A percentile compares a stretch with the other conserved stretches of the same genome.
phyloP scores from a whole-genome alignment of 2,113 vertebrate species.

The Dasypus novemcinctus region DNA sequence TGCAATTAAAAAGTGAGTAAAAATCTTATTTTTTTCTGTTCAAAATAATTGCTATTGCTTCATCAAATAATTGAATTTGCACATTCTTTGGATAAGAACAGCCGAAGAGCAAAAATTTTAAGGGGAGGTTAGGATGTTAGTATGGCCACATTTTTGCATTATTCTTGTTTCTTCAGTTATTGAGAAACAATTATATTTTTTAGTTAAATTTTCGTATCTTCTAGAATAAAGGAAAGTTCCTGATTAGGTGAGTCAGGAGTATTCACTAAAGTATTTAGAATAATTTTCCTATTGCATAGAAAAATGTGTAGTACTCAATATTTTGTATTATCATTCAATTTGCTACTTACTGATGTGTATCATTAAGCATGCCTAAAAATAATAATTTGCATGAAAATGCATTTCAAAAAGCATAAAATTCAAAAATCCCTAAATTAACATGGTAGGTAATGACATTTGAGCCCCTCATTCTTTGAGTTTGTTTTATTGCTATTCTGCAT shows the following conservation, averaged over 20 bases:
- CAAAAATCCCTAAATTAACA: conserved; percentile 71
- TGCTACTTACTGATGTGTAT: conserved; percentile 67
- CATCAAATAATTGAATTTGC: conserved; percentile 34
- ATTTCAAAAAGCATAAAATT: conserved; percentile 68
- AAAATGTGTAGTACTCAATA: conserved; percentile 39
- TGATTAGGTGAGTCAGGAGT: conserved; percentile 43
- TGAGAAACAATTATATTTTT: conserved; percentile 4
- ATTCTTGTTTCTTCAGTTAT: conserved; percentile 5
- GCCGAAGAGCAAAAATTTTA: not conserved
- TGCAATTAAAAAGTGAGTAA: not conserved
- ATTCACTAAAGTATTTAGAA: conserved; percentile 53
- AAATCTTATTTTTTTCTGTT: not conserved
- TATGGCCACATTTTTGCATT: not conserved
- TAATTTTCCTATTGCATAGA: conserved; percentile 41
- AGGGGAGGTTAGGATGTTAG: not conserved
- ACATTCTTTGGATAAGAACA: not conserved
- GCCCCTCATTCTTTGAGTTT: conserved; percentile 59
- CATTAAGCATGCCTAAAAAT: conserved; percentile 72
- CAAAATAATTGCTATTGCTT: conserved; percentile 31
- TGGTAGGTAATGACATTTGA: conserved; percentile 70
- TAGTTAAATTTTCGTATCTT: conserved; percentile 36
- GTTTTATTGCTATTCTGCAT: conserved; percentile 51
- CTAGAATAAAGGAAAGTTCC: conserved; percentile 46
- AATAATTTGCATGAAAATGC: conserved; percentile 64
- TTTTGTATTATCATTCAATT: conserved; percentile 63